A percentile compares a stretch with the other conserved stretches of the same genome.
Conservation (phyloP, 2,113 vertebrate genomes). For the Cynocephalus volans region DNA sequence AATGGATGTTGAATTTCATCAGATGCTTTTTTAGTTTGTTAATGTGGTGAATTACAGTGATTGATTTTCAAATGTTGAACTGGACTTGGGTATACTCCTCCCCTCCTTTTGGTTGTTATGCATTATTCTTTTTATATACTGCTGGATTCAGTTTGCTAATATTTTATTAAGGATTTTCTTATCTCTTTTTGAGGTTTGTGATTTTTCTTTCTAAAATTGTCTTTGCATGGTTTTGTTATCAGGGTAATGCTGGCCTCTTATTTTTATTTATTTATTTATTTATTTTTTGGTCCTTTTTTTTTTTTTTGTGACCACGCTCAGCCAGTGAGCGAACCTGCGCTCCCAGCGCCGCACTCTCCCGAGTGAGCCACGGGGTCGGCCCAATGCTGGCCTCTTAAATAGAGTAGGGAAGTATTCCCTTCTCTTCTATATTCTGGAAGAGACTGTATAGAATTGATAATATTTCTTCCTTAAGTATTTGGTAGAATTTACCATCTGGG, state of each 20-base stretch:
- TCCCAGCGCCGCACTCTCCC: no score
- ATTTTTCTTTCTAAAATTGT: conserved; percentile 14
- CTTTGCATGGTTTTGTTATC: conserved; percentile 4
- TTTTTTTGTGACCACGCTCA: no score
- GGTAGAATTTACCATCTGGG: neutral
- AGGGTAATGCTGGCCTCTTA: neutral
- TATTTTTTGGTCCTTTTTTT: no score
- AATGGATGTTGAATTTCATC: neutral
- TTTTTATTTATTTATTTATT: no score
- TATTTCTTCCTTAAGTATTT: conserved; percentile 34
- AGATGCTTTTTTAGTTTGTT: neutral
- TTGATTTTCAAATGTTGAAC: neutral
- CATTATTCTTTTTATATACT: neutral
- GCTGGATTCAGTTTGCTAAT: neutral
- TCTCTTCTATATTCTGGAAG: neutral
- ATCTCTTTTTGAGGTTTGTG: neutral
- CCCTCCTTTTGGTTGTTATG: neutral
- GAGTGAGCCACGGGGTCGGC: no score
- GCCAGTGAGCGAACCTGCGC: no score
- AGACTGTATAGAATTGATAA: neutral
- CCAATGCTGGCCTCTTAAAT: neutral
- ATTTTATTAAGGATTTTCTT: neutral
- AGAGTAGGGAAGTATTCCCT: neutral
- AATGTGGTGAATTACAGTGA: neutral
- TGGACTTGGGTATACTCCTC: neutral